These are phyloP conservation scores for Hydrophis major DNA, from an alignment of 2,797 vertebrate genomes.

Conservation along the genomic window DNA sequence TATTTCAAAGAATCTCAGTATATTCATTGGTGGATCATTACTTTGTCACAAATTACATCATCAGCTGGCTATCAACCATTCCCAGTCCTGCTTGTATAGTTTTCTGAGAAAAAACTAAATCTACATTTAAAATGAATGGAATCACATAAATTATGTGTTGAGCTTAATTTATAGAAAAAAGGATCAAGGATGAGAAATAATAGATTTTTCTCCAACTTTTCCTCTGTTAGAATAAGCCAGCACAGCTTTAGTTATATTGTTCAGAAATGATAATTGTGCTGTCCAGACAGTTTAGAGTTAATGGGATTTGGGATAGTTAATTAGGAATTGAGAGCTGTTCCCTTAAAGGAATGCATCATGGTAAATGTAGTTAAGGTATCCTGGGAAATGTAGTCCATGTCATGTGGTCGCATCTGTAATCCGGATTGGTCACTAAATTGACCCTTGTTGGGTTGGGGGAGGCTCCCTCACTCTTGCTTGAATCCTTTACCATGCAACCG, in stretches of 20 bases:
- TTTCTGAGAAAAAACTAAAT: background rate
- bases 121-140: background rate
- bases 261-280: background rate
- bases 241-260: background rate
- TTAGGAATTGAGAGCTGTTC: too few species aligned
- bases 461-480: too few species aligned
- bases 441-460: too few species aligned
- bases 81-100: background rate
- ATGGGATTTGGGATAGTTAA: too few species aligned
- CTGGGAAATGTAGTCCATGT: too few species aligned
- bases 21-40: background rate
- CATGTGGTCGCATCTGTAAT: too few species aligned
- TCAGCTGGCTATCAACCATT: background rate
- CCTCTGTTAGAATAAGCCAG: slow-evolving; percentile 9
- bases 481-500: too few species aligned
- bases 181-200: background rate
- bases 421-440: too few species aligned
- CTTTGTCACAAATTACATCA: background rate
- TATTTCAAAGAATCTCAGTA: background rate
- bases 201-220: background rate
- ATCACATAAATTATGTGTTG: background rate
- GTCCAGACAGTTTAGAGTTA: too few species aligned
- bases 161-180: background rate
- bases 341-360: too few species aligned
- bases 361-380: too few species aligned